Percentiles rank a stretch among this genome's conserved stretches.
phyloP scores from a whole-genome alignment of 1,140 invertebrate genomes.

The Mycetomoellerius zeteki region DNA sequence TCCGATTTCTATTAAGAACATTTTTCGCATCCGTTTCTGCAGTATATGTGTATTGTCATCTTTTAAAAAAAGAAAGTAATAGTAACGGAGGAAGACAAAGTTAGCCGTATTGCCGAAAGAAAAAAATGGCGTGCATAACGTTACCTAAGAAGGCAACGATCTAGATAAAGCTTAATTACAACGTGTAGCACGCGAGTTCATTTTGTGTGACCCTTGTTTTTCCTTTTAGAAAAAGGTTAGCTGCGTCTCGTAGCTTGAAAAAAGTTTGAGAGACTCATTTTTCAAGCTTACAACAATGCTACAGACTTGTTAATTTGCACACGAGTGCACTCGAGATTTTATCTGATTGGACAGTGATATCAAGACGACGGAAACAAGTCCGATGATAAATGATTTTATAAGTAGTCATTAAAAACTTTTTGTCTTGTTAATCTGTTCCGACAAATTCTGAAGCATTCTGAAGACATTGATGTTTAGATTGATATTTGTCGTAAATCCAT shows the following conservation, averaged over 20 bases:
- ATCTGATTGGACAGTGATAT: constrained; percentile 37
- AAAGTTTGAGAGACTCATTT: constrained; percentile 35
- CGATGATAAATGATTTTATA: constrained; percentile 41
- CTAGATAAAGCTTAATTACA: constrained; percentile 34
- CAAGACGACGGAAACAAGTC: constrained; percentile 30
- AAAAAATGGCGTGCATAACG: constrained; percentile 21
- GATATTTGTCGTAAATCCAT: not conserved
- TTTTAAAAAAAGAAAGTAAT: not conserved
- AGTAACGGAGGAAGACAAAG: not conserved
- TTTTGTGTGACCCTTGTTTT: not conserved
- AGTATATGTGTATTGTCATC: not conserved
- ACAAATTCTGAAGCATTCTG: not conserved
- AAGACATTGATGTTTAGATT: constrained; percentile 8
- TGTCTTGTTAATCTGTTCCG: not conserved
- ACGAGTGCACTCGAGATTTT: constrained; percentile 39
- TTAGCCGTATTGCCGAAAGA: constrained; percentile 15
- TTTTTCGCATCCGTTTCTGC: not conserved
- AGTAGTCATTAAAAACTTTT: constrained; percentile 13
- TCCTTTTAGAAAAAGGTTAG: not conserved
- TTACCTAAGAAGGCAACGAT: constrained; percentile 24
- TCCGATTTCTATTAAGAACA: too few relatives aligned
- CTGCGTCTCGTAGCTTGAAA: constrained; percentile 5
- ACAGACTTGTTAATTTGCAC: not conserved
- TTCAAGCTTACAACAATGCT: constrained; percentile 21
- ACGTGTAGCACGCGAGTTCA: constrained; percentile 26